Percentiles rank a stretch among this genome's conserved stretches.
Evolutionary conservation across 2,113 vertebrate species (phyloP).

Genomic region (Indicator maculatus): DNA sequence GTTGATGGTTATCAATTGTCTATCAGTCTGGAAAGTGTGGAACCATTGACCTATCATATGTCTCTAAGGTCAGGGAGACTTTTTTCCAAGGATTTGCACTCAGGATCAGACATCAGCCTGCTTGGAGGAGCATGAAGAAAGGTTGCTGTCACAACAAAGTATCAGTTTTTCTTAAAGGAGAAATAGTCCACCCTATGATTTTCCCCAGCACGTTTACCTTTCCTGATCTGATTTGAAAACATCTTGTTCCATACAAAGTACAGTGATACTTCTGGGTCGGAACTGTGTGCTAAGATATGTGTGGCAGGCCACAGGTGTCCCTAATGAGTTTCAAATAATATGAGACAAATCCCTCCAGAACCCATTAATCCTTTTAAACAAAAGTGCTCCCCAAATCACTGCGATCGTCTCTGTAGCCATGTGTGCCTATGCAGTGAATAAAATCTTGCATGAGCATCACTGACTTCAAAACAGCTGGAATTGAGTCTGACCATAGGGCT

Average conservation of each 20-base stretch:
- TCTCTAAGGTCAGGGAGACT: neutral
- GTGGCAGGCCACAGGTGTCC: neutral
- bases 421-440: neutral
- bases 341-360: neutral
- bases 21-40: neutral
- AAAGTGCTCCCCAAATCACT: neutral
- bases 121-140: constrained; percentile 18
- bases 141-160: neutral
- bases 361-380: neutral
- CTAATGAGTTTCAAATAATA: neutral
- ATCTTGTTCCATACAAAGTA: neutral
- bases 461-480: neutral
- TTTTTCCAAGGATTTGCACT: neutral
- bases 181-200: neutral
- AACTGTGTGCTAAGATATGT: neutral
- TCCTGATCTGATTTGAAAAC: neutral
- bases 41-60: neutral
- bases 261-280: neutral
- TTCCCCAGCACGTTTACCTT: neutral
- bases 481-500: neutral
- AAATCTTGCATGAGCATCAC: neutral
- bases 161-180: neutral
- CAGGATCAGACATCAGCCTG: neutral
- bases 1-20: constrained; percentile 15
- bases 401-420: neutral